Percentiles rank a stretch among this genome's conserved stretches.
Evolutionary conservation across 2,797 vertebrate genomes (phyloP).

Genomic region (Scolopax rusticola): DNA sequence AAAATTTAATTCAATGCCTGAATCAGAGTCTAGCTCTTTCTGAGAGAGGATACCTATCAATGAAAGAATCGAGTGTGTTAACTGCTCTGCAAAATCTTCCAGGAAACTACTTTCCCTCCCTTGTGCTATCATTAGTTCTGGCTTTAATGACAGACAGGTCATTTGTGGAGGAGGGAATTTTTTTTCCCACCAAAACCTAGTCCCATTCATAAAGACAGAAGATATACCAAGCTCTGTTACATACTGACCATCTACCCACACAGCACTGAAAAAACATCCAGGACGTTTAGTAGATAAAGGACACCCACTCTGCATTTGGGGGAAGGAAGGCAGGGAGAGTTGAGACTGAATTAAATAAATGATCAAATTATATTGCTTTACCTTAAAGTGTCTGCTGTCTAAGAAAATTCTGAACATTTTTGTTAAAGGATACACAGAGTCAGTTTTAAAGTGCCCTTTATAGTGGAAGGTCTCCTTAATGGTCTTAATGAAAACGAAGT

Average conservation of each 20-base stretch:
- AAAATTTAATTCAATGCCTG: neutral
- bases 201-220: neutral
- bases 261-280: neutral
- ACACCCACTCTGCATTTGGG: neutral
- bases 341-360: neutral
- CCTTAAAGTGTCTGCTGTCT: neutral
- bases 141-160: neutral
- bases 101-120: neutral
- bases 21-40: neutral
- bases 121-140: neutral
- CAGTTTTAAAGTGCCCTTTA: neutral
- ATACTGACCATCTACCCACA: neutral
- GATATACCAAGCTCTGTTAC: neutral
- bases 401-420: neutral
- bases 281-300: neutral
- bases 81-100: neutral
- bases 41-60: neutral
- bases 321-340: neutral
- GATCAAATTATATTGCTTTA: neutral
- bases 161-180: neutral
- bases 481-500: neutral
- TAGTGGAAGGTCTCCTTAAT: neutral
- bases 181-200: neutral
- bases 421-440: neutral
- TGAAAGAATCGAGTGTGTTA: neutral